Percentiles rank a stretch among this genome's conserved stretches.
These are phyloP conservation scores for Spea multiplicata DNA, from an alignment of 2,113 vertebrate species.

Conservation along the genomic window DNA sequence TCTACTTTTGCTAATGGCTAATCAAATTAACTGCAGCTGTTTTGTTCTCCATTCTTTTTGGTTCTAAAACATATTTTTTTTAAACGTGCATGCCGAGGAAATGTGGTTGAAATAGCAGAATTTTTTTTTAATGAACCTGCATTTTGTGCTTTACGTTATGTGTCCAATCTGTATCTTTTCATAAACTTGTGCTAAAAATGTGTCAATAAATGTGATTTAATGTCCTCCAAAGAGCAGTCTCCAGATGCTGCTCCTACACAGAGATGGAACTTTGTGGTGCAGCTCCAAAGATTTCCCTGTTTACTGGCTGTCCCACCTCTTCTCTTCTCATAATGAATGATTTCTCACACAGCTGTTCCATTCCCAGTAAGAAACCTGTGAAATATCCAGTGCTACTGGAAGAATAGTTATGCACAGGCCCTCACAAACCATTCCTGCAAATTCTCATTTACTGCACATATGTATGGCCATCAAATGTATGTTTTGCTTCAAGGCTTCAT, in stretches of 20 bases:
- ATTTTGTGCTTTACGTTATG: not conserved
- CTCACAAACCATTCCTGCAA: not conserved
- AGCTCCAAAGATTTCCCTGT: constrained; percentile 11
- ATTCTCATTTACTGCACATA: not conserved
- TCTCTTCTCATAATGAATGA: constrained; percentile 24
- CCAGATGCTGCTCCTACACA: not conserved
- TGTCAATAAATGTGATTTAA: not conserved
- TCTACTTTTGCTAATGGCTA: too few species aligned
- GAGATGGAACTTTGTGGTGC: not conserved
- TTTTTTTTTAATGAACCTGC: not conserved
- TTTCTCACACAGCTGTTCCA: constrained; percentile 20
- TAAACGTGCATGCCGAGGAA: not conserved
- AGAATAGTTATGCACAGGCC: constrained; percentile 15
- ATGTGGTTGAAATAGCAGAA: not conserved
- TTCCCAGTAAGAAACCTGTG: constrained; percentile 36
- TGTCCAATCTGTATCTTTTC: not conserved
- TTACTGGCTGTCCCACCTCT: constrained; percentile 18
- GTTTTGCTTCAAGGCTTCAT: not conserved
- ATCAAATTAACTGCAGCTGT: not conserved
- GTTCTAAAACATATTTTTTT: not conserved
- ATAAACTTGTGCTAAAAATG: not conserved
- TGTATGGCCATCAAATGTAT: not conserved
- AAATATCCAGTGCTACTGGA: constrained; percentile 40
- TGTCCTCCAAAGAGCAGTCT: not conserved
- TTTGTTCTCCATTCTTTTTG: not conserved